These are phyloP conservation scores for Hormaphis cornu DNA, from an alignment of 1,140 invertebrate genomes.

Conservation along the genomic window DNA sequence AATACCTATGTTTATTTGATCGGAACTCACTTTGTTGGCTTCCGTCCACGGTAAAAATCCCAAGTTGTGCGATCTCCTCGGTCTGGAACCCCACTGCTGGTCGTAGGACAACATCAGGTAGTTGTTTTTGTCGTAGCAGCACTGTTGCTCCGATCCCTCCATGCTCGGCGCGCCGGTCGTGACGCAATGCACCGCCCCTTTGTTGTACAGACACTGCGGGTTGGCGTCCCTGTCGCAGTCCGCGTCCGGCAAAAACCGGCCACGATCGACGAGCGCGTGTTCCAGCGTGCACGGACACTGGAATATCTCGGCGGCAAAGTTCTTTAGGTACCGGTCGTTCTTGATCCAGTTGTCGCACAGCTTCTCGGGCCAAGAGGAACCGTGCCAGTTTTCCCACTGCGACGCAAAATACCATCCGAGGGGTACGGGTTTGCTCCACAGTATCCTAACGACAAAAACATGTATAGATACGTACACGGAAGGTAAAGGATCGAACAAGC, in stretches of 20 bases:
- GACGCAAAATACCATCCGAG: conserved; percentile 83
- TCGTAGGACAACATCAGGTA: conserved; percentile 89
- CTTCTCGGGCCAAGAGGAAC: conserved; percentile 64
- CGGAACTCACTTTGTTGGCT: conserved; percentile 62
- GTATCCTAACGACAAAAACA: conserved; percentile 46
- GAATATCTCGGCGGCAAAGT: conserved; percentile 70
- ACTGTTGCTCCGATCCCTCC: conserved; percentile 89
- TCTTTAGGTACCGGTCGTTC: conserved; percentile 75
- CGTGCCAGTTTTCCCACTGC: conserved; percentile 72
- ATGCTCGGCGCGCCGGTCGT: conserved; percentile 76
- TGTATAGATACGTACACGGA: too few relatives aligned
- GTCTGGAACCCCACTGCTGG: conserved; percentile 86
- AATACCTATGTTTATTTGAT: too few relatives aligned
- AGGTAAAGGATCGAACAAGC: too few relatives aligned
- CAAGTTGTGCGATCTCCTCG: conserved; percentile 76
- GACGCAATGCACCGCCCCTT: conserved; percentile 83
- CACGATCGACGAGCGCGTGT: conserved; percentile 84
- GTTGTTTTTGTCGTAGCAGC: conserved; percentile 87
- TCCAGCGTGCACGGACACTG: conserved; percentile 85
- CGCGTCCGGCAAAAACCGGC: conserved; percentile 80
- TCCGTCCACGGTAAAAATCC: conserved; percentile 85
- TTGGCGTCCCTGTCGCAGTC: conserved; percentile 87
- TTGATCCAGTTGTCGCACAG: conserved; percentile 83
- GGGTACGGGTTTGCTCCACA: conserved; percentile 86
- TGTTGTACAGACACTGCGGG: conserved; percentile 79